These are phyloP conservation scores for Channa striata DNA, from an alignment of 2,797 vertebrate genomes.

Conservation along the genomic window DNA sequence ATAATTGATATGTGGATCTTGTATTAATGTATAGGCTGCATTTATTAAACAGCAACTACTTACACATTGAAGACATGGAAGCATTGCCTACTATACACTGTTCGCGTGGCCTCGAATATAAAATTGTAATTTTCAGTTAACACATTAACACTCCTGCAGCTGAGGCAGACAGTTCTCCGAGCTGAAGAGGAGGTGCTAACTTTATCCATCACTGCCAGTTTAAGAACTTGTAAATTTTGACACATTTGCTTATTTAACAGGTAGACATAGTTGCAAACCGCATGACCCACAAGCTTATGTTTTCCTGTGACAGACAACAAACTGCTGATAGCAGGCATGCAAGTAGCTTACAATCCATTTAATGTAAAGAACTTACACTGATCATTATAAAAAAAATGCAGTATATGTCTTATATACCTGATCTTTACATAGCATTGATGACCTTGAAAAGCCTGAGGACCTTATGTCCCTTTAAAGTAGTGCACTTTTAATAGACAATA, in stretches of 20 bases:
- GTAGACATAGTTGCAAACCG: slow-evolving; percentile 42
- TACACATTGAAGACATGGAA: neutral
- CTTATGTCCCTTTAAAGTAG: slow-evolving; percentile 57
- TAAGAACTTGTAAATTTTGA: slow-evolving; percentile 65
- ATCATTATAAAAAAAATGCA: neutral
- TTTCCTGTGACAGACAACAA: neutral
- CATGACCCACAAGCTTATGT: slow-evolving; percentile 38
- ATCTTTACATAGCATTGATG: slow-evolving; percentile 12
- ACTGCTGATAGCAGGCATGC: slow-evolving; percentile 2
- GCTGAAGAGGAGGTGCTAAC: slow-evolving; percentile 63
- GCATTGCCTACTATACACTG: neutral
- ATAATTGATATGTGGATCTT: neutral
- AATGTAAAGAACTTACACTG: too few species aligned
- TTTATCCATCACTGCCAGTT: slow-evolving; percentile 71
- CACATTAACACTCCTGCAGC: slow-evolving; percentile 42
- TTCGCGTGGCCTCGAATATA: slow-evolving; percentile 35
- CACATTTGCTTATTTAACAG: slow-evolving; percentile 63
- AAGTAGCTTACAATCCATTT: neutral
- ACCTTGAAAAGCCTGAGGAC: slow-evolving; percentile 27
- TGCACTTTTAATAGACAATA: slow-evolving; percentile 73
- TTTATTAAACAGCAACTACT: too few species aligned
- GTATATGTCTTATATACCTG: neutral
- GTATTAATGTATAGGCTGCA: neutral
- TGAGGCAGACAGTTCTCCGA: slow-evolving; percentile 35
- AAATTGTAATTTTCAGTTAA: slow-evolving; percentile 43